These are phyloP conservation scores for Probaryconus sp. DNA, from an alignment of 1,140 invertebrate species.

Conservation along the genomic window DNA sequence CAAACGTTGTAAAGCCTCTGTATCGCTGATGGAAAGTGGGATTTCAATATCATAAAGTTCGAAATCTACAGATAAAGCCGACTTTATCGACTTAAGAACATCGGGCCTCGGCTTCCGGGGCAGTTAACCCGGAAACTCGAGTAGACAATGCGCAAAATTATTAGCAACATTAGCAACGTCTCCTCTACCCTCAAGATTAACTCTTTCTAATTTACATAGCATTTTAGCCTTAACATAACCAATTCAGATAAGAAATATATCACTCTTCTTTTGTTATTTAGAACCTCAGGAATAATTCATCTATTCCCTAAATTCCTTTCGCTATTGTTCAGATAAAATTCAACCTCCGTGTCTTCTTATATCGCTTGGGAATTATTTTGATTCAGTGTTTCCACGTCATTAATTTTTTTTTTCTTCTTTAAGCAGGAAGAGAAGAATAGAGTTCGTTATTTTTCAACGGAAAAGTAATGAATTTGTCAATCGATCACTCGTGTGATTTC, in stretches of 20 bases:
- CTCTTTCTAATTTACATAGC: slow-evolving; percentile 12
- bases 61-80: slow-evolving; percentile 6
- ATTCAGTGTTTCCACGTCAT: too few relatives aligned
- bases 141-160: slow-evolving; percentile 32
- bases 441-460: too few relatives aligned
- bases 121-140: slow-evolving; percentile 14
- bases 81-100: neutral
- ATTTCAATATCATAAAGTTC: slow-evolving; percentile 2
- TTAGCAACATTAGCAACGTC: slow-evolving; percentile 25
- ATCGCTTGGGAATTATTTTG: too few relatives aligned
- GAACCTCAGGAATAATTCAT: too few relatives aligned
- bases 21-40: slow-evolving; percentile 12
- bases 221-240: neutral
- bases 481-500: too few relatives aligned
- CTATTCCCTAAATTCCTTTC: too few relatives aligned
- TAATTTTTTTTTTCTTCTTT: too few relatives aligned
- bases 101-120: neutral
- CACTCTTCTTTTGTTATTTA: too few relatives aligned
- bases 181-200: slow-evolving; percentile 2
- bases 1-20: neutral
- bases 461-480: too few relatives aligned
- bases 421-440: too few relatives aligned
- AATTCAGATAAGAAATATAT: neutral
- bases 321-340: too few relatives aligned
- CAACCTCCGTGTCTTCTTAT: too few relatives aligned